phyloP scores from a whole-genome alignment of 1,140 invertebrate species.

The Bombus haemorrhoidalis region DNA sequence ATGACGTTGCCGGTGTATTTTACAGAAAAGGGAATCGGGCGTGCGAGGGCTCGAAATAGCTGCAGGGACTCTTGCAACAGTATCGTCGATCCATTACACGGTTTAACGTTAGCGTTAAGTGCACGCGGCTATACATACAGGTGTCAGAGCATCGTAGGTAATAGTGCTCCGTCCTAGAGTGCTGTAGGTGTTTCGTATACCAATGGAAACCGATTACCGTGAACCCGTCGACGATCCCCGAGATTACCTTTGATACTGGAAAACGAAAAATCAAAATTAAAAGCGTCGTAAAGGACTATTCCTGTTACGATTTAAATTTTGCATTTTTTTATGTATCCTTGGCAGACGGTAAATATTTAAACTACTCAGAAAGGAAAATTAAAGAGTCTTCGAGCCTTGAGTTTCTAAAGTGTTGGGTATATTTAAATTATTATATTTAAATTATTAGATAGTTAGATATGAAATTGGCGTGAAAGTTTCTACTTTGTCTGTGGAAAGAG shows the following conservation, averaged over 20 bases:
- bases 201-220: slow-evolving; percentile 56
- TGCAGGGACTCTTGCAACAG: slow-evolving; percentile 19
- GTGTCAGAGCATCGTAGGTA: slow-evolving; percentile 57
- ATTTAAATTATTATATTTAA: no score
- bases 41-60: slow-evolving; percentile 2
- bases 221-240: background rate
- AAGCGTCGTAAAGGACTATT: background rate
- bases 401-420: no score
- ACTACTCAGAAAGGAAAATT: no score
- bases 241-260: background rate
- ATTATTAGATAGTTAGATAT: no score
- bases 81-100: slow-evolving; percentile 54
- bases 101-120: slow-evolving; percentile 60
- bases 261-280: background rate
- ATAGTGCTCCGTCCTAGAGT: slow-evolving; percentile 42
- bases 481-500: no score
- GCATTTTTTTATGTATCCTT: background rate
- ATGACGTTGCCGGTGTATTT: slow-evolving; percentile 47
- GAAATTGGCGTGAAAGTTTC: no score
- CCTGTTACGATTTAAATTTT: background rate
- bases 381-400: no score
- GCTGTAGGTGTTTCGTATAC: slow-evolving; percentile 39
- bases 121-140: slow-evolving; percentile 50
- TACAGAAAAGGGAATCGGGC: slow-evolving; percentile 30
- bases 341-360: no score